Conservation (phyloP, 2,888 invertebrate genomes). For the Ganaspis brasiliensis region DNA sequence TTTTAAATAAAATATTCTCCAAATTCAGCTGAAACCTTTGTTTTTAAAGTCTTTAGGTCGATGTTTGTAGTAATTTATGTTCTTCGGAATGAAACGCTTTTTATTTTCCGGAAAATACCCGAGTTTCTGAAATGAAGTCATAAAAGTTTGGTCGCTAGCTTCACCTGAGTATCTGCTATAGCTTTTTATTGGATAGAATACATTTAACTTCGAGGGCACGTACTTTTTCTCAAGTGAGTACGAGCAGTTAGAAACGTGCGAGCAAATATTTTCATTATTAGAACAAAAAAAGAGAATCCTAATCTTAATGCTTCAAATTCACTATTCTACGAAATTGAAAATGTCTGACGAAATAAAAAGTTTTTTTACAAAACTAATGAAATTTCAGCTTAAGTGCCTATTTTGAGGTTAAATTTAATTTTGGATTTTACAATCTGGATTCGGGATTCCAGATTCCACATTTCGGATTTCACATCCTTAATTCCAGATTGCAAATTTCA, state of each 20-base stretch:
- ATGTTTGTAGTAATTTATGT: neutral
- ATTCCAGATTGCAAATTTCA: too few relatives aligned
- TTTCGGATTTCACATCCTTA: too few relatives aligned
- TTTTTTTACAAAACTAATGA: too few relatives aligned
- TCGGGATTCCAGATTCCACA: too few relatives aligned
- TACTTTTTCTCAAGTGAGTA: conserved; percentile 28
- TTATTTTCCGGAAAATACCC: conserved; percentile 3
- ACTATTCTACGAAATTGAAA: too few relatives aligned
- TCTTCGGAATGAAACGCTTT: neutral
- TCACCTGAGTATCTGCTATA: conserved; percentile 21
- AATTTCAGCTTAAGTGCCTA: too few relatives aligned
- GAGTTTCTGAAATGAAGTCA: conserved; percentile 24
- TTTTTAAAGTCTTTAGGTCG: neutral
- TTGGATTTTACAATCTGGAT: too few relatives aligned
- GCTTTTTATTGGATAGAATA: conserved; percentile 24
- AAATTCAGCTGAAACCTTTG: too few relatives aligned
- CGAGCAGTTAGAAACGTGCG: conserved; percentile 13
- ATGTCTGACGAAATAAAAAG: too few relatives aligned
- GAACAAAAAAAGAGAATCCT: neutral
- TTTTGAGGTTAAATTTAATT: too few relatives aligned
- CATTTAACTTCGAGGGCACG: conserved; percentile 23
- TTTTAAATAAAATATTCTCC: too few relatives aligned
- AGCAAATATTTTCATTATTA: conserved; percentile 9
- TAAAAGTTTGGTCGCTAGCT: conserved; percentile 5
- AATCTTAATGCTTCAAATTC: neutral